Conservation (phyloP, 2,888 invertebrate species). For the Suillia variegata region DNA sequence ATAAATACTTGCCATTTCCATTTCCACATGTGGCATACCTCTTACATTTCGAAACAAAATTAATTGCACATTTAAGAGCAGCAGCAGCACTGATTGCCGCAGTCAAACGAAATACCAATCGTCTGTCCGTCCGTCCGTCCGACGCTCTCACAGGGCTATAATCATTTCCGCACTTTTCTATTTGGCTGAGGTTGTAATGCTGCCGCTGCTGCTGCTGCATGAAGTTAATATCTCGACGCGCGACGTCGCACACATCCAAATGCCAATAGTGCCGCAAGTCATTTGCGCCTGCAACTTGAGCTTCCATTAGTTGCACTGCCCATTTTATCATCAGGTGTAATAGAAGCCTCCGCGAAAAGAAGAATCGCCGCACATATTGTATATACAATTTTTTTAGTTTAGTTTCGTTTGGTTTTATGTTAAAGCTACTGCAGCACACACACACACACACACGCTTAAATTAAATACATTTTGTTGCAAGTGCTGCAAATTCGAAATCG, state of each 20-base stretch:
- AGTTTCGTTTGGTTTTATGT: not conserved
- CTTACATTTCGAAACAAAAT: too few relatives aligned
- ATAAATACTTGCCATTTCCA: too few relatives aligned
- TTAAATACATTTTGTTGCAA: not conserved
- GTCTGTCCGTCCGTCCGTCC: too few relatives aligned
- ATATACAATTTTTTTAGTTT: not conserved
- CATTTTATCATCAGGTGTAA: conserved; percentile 1
- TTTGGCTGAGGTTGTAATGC: not conserved
- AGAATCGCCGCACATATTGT: not conserved
- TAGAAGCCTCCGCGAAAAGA: not conserved
- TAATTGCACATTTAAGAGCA: not conserved
- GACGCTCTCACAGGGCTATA: not conserved
- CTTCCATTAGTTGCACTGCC: not conserved
- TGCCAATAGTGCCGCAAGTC: not conserved
- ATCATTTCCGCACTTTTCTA: not conserved
- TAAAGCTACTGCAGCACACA: not conserved
- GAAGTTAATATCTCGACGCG: too few relatives aligned
- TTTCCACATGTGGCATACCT: too few relatives aligned
- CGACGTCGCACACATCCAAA: not conserved
- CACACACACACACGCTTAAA: too few relatives aligned
- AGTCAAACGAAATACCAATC: not conserved
- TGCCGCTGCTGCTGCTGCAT: too few relatives aligned
- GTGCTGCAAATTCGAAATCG: too few relatives aligned
- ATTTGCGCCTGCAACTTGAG: not conserved
- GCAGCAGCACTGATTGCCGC: not conserved